These are phyloP conservation scores for Lithophane ornitopus DNA, from an alignment of 2,888 invertebrate genomes.

Conservation along the genomic window DNA sequence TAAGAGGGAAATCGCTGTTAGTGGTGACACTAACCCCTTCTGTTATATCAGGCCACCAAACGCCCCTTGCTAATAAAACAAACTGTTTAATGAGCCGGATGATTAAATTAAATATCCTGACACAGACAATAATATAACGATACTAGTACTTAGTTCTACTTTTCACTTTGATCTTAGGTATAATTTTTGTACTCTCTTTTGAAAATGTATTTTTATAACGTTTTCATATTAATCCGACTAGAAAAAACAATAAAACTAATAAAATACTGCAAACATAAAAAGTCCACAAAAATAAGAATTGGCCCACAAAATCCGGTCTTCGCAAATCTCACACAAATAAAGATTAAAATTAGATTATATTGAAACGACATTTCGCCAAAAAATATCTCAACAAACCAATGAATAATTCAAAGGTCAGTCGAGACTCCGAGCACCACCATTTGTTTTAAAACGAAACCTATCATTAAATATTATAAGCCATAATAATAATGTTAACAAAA, in stretches of 20 bases:
- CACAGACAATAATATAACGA: not conserved
- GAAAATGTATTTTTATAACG: not conserved
- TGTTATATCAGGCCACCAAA: not conserved
- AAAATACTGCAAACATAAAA: constrained; percentile 37
- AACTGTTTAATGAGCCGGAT: not conserved
- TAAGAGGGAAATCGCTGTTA: not conserved
- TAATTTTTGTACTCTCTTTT: not conserved
- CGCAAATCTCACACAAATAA: constrained; percentile 58
- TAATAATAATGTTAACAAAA: constrained; percentile 73
- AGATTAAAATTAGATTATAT: constrained; percentile 64
- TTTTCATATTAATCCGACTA: not conserved
- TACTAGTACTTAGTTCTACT: not conserved
- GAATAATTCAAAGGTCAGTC: constrained; percentile 73
- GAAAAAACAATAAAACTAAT: constrained; percentile 23
- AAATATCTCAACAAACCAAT: constrained; percentile 44
- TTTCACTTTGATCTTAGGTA: not conserved
- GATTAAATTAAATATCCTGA: not conserved
- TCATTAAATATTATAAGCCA: constrained; percentile 69
- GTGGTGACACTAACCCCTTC: not conserved
- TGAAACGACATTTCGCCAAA: constrained; percentile 39
- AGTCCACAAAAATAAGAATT: constrained; percentile 23
- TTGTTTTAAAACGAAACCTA: constrained; percentile 69
- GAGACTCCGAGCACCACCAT: constrained; percentile 71
- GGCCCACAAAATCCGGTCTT: constrained; percentile 14
- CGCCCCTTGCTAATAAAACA: not conserved